phyloP scores from a whole-genome alignment of 2,888 invertebrate species.

The Ypsolopha sequella region DNA sequence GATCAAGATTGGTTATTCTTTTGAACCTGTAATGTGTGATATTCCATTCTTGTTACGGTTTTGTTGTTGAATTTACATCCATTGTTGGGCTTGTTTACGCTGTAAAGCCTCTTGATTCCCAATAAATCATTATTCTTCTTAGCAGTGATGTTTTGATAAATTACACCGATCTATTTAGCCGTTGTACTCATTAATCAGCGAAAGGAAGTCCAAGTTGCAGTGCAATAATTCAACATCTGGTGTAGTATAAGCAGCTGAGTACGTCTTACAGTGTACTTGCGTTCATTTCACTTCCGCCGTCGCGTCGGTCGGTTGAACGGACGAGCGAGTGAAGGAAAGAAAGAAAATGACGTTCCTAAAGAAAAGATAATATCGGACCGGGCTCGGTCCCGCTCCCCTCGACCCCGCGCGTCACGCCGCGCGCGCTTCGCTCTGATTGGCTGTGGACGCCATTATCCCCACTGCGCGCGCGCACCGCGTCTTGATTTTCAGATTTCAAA shows the following conservation, averaged over 20 bases:
- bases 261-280: constrained; percentile 32
- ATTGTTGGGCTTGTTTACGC: background rate
- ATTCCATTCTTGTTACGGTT: constrained; percentile 10
- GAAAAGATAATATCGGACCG: constrained; percentile 56
- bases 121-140: background rate
- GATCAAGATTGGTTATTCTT: constrained; percentile 10
- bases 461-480: constrained; percentile 58
- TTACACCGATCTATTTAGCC: background rate
- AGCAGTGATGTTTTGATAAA: background rate
- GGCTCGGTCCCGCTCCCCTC: constrained; percentile 7
- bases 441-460: constrained; percentile 22
- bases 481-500: constrained; percentile 66
- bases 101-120: background rate
- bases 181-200: background rate
- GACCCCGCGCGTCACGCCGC: constrained; percentile 32
- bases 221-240: constrained; percentile 1
- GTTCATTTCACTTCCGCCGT: constrained; percentile 66
- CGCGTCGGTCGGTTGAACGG: constrained; percentile 64
- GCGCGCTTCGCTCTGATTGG: constrained; percentile 53
- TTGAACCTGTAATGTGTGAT: constrained; percentile 14
- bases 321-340: constrained; percentile 50
- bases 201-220: background rate
- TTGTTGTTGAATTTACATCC: constrained; percentile 12
- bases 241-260: background rate
- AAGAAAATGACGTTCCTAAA: constrained; percentile 63